Evolutionary conservation across 2,888 invertebrate species (phyloP).

Genomic region (Drosophila borborema): DNA sequence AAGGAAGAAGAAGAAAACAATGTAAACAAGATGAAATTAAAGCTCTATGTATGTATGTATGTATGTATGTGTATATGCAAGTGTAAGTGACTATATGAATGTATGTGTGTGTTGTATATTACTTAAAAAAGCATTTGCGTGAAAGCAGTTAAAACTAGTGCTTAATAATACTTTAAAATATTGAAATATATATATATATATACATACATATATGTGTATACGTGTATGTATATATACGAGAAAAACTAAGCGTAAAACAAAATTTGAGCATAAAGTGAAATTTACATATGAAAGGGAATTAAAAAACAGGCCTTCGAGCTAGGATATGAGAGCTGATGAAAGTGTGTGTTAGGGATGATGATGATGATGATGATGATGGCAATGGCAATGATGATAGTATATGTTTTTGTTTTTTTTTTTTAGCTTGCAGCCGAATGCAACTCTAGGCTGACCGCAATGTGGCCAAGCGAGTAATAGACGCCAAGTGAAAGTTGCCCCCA

Average conservation of each 20-base stretch:
- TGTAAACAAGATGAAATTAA: constrained; percentile 49
- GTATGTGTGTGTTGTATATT: constrained; percentile 1
- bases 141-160: constrained; percentile 50
- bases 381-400: constrained; percentile 2
- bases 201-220: background rate
- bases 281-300: constrained; percentile 21
- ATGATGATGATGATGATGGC: constrained; percentile 8
- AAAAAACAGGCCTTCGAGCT: constrained; percentile 36
- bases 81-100: background rate
- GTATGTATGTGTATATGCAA: background rate
- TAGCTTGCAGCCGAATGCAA: constrained; percentile 3
- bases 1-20: constrained; percentile 33
- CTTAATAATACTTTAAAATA: constrained; percentile 30
- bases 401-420: background rate
- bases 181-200: background rate
- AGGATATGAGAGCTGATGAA: constrained; percentile 45
- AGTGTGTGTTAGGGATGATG: constrained; percentile 31
- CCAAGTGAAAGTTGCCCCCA: constrained; percentile 62
- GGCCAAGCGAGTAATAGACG: constrained; percentile 27
- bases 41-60: constrained; percentile 23
- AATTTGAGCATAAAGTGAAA: constrained; percentile 28
- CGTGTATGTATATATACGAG: background rate
- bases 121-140: constrained; percentile 40
- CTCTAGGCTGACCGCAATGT: constrained; percentile 20
- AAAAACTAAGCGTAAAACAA: constrained; percentile 16